Base-by-base conservation (phyloP, 2,888 invertebrate species). In the Macrophya alboannulata region DNA sequence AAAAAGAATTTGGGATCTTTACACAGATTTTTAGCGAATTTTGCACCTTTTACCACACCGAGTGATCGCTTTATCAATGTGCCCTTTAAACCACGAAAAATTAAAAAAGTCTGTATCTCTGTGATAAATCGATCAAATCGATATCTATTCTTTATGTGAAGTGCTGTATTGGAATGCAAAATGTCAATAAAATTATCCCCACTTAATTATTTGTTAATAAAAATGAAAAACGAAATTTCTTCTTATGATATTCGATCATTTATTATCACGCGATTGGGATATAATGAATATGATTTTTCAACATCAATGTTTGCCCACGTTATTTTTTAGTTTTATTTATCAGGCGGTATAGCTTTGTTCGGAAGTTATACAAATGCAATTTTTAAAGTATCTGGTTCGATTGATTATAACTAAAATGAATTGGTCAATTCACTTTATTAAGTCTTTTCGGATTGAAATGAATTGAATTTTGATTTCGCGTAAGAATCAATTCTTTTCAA, bases 71-170 rank as follows among this genome's bases (percentile, higher is more conserved):
- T 77, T 79, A 21, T 85, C 59, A 59, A 48, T 81, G 68, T 85
- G 77, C 40, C 79, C 31, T 68, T 68, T n/a, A 40, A 79, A 65
- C 68, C 68, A 77, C 79, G 85, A 77, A 51, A 85, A 79, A 79
- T 76, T 65, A 45, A 85, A 85, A 45, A 85, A 85, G 77, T 77
- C 77, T 85, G 85, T 85, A 65, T 65, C 77, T 85, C 79, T 85
- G 85, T 85, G 85, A 79, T 85, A 85, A 85, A 79, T 84, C 68
- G 83, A 84, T 84, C 51, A 25, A 81, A 81, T 81, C 81, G 81
- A 62, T 40, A 62, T 79, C 31, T 25, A 43, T 74, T 74, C 62
- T 81, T 43, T 81, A 62, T 81, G 43, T 62, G 62, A 51, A 43
- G 4, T 12, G 62, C 21, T 81, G 15, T 43, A 21, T 15, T 37